phyloP scores from a whole-genome alignment of 2,797 vertebrate genomes.

The Trachurus trachurus region DNA sequence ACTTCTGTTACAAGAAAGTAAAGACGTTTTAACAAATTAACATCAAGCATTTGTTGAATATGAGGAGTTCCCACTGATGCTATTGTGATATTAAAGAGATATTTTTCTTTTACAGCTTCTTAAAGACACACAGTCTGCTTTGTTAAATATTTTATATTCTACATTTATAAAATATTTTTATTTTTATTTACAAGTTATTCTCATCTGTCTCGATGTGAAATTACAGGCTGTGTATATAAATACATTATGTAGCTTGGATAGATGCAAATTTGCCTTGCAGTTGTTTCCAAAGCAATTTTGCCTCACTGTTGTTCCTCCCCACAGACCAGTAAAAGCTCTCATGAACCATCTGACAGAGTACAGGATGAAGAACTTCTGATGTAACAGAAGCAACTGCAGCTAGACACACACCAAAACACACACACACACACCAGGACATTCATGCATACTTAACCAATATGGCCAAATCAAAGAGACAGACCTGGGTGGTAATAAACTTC shows the following conservation, averaged over 20 bases:
- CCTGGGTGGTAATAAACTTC: slow-evolving; percentile 23
- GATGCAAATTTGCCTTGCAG: not conserved
- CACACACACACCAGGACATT: not conserved
- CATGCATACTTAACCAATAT: slow-evolving; percentile 54
- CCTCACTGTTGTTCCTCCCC: slow-evolving; percentile 34
- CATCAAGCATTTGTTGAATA: not conserved
- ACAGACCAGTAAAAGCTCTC: slow-evolving; percentile 33
- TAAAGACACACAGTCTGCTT: not conserved
- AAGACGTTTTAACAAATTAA: not conserved
- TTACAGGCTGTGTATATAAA: slow-evolving; percentile 4
- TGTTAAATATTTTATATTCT: not conserved
- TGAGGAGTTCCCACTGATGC: not conserved
- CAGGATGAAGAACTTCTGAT: slow-evolving; percentile 24
- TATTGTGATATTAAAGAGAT: not conserved
- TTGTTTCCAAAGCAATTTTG: slow-evolving; percentile 41
- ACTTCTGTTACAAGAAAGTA: not conserved
- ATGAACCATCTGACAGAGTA: slow-evolving; percentile 21
- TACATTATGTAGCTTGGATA: not conserved
- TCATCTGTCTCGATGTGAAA: not conserved
- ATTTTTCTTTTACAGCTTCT: not conserved
- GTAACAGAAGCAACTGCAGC: not conserved
- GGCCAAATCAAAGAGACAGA: slow-evolving; percentile 33
- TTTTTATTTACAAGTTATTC: not conserved
- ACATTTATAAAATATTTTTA: not conserved
- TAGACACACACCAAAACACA: slow-evolving; percentile 5